Evolutionary conservation across 1,140 invertebrate genomes (phyloP), one percentile per base, ranked within the genome.

Genomic region (Augochlora pura): DNA sequence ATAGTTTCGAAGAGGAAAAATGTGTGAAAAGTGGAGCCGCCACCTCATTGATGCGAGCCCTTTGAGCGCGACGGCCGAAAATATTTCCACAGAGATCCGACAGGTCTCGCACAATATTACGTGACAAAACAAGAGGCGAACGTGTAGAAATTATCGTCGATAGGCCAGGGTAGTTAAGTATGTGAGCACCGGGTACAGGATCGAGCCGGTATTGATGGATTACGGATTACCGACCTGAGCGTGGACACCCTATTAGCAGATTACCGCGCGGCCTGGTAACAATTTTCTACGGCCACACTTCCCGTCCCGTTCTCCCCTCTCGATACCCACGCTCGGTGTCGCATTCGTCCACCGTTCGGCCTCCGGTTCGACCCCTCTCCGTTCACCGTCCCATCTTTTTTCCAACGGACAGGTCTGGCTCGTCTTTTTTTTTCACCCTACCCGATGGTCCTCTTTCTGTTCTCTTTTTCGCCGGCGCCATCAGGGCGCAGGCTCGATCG

Each of bases 241-340:
- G 86, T 72, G 82, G 81, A 86, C 86, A 81, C 80, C 86, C 89
- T 92, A 90, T 92, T 92, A 92, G 86, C 89, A 88, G 90, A 91
- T 92, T 92, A 90, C 87, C 84, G 82, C 85, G 71, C 68, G 76
- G 83, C 73, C 78, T 80, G 79, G 70, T 86, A 90, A 90, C 90
- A 86, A 90, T 91, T 91, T 90, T 91, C 84, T 77, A 79, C 82
- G 81, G 83, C 82, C 79, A 75, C 73, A 82, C 81, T 87, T 83
- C 59, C 46, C 67, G 65, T 16, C 42, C 10, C 71, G 21, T 39
- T 52, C 23, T 32, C 62, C 38, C 21, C 64, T 42, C 64, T n/a
- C n/a, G n/a, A n/a, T n/a, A n/a, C n/a, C n/a, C n/a, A n/a, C n/a
- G n/a, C 49, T 68, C 65, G 32, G 16, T 39, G 25, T 21, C 4